These are phyloP conservation scores for Eulacestoma nigropectus DNA, from an alignment of 2,113 vertebrate species.

Conservation along the genomic window DNA sequence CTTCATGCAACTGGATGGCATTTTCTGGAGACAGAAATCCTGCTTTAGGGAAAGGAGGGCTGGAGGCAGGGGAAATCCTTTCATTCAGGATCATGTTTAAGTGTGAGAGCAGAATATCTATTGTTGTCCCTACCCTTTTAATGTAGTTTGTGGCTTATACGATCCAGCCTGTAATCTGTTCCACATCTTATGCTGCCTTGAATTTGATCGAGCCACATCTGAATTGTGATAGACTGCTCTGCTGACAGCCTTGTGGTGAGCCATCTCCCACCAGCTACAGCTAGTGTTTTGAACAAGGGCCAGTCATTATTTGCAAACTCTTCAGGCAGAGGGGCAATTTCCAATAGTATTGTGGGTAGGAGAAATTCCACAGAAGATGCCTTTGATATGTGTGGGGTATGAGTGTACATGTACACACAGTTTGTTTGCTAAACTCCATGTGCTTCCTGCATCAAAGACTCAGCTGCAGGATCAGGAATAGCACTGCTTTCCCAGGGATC, in stretches of 20 bases:
- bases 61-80: slow-evolving; percentile 34
- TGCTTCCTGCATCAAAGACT: not conserved
- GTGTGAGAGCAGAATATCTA: slow-evolving; percentile 45
- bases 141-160: slow-evolving; percentile 29
- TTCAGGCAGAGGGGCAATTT: not conserved
- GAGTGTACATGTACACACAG: not conserved
- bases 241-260: not conserved
- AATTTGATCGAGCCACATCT: slow-evolving; percentile 28
- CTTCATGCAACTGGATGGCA: not conserved
- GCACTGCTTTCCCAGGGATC: not conserved
- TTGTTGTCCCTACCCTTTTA: not conserved
- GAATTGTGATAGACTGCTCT: not conserved
- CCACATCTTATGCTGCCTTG: slow-evolving; percentile 7
- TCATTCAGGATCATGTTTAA: not conserved
- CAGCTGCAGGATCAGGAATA: not conserved
- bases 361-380: not conserved
- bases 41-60: not conserved
- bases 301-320: not conserved
- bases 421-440: not conserved
- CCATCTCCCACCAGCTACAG: not conserved
- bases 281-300: slow-evolving; percentile 10
- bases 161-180: slow-evolving; percentile 27
- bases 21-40: slow-evolving; percentile 34
- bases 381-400: not conserved
- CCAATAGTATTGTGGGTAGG: not conserved